Conservation (phyloP, 2,113 vertebrate species). For the Sinocyclocheilus anophthalmus region DNA sequence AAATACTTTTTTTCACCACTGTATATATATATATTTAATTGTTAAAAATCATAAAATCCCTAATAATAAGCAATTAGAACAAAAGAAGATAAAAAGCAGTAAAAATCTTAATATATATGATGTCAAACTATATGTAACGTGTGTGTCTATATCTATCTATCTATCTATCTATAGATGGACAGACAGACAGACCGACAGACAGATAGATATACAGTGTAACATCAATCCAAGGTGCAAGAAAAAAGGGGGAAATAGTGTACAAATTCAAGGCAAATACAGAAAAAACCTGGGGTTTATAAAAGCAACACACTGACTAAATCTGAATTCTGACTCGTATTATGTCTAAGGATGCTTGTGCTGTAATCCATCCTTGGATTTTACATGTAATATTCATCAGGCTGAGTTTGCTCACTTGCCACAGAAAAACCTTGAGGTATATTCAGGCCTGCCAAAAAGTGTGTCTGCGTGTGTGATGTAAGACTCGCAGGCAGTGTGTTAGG, state of each 20-base stretch:
- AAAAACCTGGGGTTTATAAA: not conserved
- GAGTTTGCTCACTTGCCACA: slow-evolving; percentile 45
- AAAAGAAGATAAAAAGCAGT: too few species aligned
- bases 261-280: not conserved
- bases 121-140: too few species aligned
- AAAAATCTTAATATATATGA: too few species aligned
- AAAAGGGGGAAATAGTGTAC: not conserved
- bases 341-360: slow-evolving; percentile 21
- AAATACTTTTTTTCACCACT: too few species aligned
- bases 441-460: slow-evolving; percentile 33
- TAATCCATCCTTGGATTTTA: slow-evolving; percentile 45
- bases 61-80: too few species aligned
- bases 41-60: too few species aligned
- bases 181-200: too few species aligned
- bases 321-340: slow-evolving; percentile 25
- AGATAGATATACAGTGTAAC: not conserved
- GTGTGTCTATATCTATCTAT: too few species aligned
- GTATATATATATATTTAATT: too few species aligned
- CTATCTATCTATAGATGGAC: too few species aligned
- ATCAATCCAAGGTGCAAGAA: not conserved
- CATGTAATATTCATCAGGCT: slow-evolving; percentile 48
- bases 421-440: slow-evolving; percentile 52
- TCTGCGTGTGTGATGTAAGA: slow-evolving; percentile 39
- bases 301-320: slow-evolving; percentile 12
- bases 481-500: slow-evolving; percentile 40